phyloP scores from a whole-genome alignment of 2,113 vertebrate species.

The Oreochromis spilurus region DNA sequence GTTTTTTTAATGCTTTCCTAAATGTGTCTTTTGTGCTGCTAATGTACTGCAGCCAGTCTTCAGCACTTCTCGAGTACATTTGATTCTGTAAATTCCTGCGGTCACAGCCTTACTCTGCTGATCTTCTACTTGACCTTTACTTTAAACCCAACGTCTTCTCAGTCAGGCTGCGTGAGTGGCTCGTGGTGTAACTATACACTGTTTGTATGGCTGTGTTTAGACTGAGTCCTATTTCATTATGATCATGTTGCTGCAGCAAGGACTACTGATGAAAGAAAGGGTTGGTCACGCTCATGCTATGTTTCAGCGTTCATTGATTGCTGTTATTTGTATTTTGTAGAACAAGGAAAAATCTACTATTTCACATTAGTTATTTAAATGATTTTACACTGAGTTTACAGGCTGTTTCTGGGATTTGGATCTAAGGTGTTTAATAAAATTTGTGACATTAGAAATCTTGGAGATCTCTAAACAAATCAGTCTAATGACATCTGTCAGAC shows the following conservation, averaged over 20 bases:
- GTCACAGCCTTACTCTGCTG: neutral
- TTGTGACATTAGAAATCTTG: neutral
- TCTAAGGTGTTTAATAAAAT: neutral
- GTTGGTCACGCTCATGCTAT: neutral
- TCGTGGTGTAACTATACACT: neutral
- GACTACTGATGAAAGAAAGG: neutral
- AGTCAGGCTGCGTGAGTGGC: neutral
- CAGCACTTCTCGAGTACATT: neutral
- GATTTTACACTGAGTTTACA: neutral
- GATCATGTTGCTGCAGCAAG: neutral
- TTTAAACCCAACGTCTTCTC: neutral
- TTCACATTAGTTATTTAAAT: neutral
- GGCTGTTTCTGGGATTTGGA: neutral
- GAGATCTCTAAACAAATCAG: neutral
- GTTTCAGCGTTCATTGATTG: neutral
- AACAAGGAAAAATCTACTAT: neutral
- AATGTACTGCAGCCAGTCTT: neutral
- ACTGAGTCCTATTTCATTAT: neutral
- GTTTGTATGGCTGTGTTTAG: neutral
- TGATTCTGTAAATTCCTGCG: neutral
- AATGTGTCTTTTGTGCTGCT: neutral
- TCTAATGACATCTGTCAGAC: neutral
- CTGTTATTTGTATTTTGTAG: neutral
- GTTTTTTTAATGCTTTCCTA: accelerated
- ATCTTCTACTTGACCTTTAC: neutral